Percentiles rank a stretch among this genome's conserved stretches.
These are phyloP conservation scores for Euproctis similis DNA, from an alignment of 2,888 invertebrate genomes.

Conservation along the genomic window DNA sequence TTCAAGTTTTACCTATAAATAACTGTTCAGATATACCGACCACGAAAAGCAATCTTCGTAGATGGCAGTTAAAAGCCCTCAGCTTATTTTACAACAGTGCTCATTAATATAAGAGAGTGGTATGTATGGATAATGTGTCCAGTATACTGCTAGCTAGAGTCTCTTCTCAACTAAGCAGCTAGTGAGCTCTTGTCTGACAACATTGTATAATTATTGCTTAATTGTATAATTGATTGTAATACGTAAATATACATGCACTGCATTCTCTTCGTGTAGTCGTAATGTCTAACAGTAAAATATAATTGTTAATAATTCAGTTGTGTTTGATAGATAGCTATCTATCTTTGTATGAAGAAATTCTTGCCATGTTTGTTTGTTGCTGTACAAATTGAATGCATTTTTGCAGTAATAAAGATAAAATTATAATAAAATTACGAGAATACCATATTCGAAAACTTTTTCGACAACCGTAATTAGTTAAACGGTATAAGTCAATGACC, in stretches of 20 bases:
- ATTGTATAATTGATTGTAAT: constrained; percentile 46
- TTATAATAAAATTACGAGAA: too few species aligned
- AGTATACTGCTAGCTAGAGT: constrained; percentile 30
- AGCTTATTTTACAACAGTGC: constrained; percentile 67
- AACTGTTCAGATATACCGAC: constrained; percentile 65
- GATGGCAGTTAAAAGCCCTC: constrained; percentile 66
- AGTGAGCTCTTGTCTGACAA: constrained; percentile 26
- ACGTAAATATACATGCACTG: constrained; percentile 17
- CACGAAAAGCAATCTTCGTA: constrained; percentile 69
- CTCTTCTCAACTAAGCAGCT: constrained; percentile 29
- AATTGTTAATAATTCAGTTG: too few species aligned
- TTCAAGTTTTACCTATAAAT: constrained; percentile 63
- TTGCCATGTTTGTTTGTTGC: too few species aligned
- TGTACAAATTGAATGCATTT: too few species aligned
- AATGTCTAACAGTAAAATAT: too few species aligned
- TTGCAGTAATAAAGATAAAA: too few species aligned
- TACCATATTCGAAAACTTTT: too few species aligned
- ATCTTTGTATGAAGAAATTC: too few species aligned
- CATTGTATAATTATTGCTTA: constrained; percentile 60
- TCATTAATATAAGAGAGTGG: constrained; percentile 50
- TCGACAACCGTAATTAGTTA: too few species aligned
- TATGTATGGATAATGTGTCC: constrained; percentile 35
- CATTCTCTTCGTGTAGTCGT: too few species aligned
- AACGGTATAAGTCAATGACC: too few species aligned
- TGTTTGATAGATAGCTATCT: too few species aligned